phyloP scores from a whole-genome alignment of 2,888 invertebrate genomes.

The Brachylomia viminalis region DNA sequence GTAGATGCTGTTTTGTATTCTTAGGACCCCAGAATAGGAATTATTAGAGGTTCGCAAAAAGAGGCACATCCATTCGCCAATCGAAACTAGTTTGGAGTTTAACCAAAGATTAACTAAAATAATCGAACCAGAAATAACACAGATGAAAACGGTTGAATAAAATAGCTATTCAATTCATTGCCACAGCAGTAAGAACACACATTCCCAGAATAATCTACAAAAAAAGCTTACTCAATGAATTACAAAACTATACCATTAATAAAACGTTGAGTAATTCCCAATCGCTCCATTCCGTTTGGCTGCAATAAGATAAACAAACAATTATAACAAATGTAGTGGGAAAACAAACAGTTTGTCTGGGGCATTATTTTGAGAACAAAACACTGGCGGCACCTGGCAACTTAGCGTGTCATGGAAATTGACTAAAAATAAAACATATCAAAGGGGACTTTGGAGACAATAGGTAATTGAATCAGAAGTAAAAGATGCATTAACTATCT shows the following conservation, averaged over 20 bases:
- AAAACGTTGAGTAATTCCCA: slow-evolving; percentile 42
- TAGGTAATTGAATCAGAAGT: slow-evolving; percentile 49
- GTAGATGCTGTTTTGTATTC: too few species aligned
- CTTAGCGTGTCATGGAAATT: slow-evolving; percentile 70
- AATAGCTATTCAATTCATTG: background rate
- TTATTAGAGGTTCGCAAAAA: too few species aligned
- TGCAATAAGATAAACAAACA: slow-evolving; percentile 59
- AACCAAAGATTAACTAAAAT: background rate
- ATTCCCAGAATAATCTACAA: slow-evolving; percentile 18
- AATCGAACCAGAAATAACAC: background rate
- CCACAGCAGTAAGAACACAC: background rate
- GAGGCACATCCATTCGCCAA: too few species aligned
- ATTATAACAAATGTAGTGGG: slow-evolving; percentile 60
- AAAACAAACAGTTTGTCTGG: slow-evolving; percentile 64
- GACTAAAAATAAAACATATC: slow-evolving; percentile 78
- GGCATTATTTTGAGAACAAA: slow-evolving; percentile 69
- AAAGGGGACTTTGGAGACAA: slow-evolving; percentile 70
- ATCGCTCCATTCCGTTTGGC: slow-evolving; percentile 34
- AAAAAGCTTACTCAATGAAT: slow-evolving; percentile 42
- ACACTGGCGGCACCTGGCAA: slow-evolving; percentile 66
- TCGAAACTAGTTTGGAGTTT: background rate
- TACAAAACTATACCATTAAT: slow-evolving; percentile 45
- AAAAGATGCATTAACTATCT: background rate
- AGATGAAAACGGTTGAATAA: background rate
- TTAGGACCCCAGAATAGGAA: too few species aligned